Base-by-base conservation (phyloP, 2,113 vertebrate genomes). In the Solenodon paradoxus region DNA sequence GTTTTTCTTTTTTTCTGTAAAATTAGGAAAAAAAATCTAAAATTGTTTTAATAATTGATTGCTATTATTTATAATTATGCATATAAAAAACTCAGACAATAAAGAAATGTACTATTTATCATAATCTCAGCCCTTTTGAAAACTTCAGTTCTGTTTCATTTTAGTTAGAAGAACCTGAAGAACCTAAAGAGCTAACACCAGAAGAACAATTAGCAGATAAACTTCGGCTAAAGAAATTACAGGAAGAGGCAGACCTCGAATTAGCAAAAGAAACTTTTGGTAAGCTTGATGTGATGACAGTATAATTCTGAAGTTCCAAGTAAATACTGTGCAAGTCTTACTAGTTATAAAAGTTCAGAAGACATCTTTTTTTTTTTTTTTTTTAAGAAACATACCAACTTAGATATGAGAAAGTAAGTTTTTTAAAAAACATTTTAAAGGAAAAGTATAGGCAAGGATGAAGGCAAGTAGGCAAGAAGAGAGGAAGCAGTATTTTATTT, bases 211-310 rank as follows among this genome's bases (percentile, higher is more conserved):
- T 98, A 69, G 99, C 98, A 97, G 99, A 99, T 96, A 99, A 99
- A 97, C 98, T 99, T 51, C 98, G 99, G 88, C 98, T 99, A 98
- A 98, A 99, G 98, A 99, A 99, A 92, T 97, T 99, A 95, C 99
- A 99, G 96, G 99, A 99, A 98, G 99, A 99, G 55, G 98, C 99
- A 1, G 99, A 99, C 96, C 98, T 99, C 63, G 99, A 99, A 97
- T 92, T 99, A 96, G 99, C 99, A 80, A 99, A 99, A 97, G 99
- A 99, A 98, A 99, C 99, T 16, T 99, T 99, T 91, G 99, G 99
- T 99, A 97, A 99, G 98, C n/a, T 24, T 1, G 4, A 16, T 72
- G 4, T 5, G 15, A 1, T 68, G 5, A 0, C 22, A 75, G 28
- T 11, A 2, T 7, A 40, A 5, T 17, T 9, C 12, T 68, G 35